A percentile compares a stretch with the other conserved stretches of the same genome.
Conservation (phyloP, 2,797 vertebrate genomes). For the Sternotherus odoratus region DNA sequence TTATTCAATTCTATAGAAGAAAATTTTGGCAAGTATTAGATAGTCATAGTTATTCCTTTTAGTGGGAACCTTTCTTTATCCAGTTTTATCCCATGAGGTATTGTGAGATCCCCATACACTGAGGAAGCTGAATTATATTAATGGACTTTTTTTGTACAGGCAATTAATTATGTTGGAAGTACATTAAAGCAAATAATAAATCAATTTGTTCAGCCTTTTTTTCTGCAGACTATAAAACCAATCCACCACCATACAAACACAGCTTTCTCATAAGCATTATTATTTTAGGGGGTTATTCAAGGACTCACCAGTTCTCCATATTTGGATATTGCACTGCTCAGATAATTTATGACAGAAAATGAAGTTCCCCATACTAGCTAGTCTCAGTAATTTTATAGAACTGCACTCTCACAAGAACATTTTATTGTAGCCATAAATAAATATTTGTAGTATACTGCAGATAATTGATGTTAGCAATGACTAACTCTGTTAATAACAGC, state of each 20-base stretch:
- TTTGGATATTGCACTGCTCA: not conserved
- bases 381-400: constrained; percentile 38
- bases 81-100: not conserved
- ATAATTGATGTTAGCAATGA: constrained; percentile 64
- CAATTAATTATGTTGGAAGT: not conserved
- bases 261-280: not conserved
- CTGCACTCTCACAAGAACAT: constrained; percentile 22
- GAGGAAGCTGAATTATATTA: not conserved
- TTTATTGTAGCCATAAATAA: constrained; percentile 66
- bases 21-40: not conserved
- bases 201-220: not conserved
- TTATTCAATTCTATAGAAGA: not conserved
- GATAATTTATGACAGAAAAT: constrained; percentile 6
- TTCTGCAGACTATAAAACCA: not conserved
- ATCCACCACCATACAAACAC: not conserved
- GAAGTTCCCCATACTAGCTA: not conserved
- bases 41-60: not conserved
- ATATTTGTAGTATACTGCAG: constrained; percentile 41
- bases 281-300: not conserved
- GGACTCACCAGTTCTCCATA: not conserved
- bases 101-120: not conserved
- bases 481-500: constrained; percentile 58
- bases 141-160: not conserved
- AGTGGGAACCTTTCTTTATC: not conserved
- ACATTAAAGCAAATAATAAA: not conserved